Base-by-base conservation (phyloP, 2,113 vertebrate genomes). In the Todiramphus saurophagus region DNA sequence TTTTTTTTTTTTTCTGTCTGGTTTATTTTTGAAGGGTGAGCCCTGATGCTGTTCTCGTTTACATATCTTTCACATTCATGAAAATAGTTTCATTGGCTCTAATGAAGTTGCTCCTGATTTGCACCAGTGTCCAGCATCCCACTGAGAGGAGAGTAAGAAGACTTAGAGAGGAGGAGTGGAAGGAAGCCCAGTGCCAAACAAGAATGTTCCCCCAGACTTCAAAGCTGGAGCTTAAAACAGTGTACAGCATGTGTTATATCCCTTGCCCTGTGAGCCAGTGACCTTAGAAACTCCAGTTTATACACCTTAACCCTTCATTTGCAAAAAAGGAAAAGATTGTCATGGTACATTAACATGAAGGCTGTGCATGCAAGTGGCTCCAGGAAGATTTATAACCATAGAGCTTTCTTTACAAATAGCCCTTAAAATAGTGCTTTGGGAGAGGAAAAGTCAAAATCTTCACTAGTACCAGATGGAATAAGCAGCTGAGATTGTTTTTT, bases 261-360 rank as follows among this genome's bases (percentile, higher is more conserved):
- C 19, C 62, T 31, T 72, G 79, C 39, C 35, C 62, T 87, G 25
- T 76, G 31, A 44, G 53, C 33, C 70, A 35, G 37, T 79, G 91
- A 92, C 91, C 87, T 92, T 43, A 80, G 84, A 60, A 95, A 83
- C 76, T 87, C 43, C 4, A 25, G 30, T 85, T 94, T 92, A 89
- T 74, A 83, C 59, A 95, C 46, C 62, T 96, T 96, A 62, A 91
- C 35, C 59, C 63, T 94, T 94, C 5, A 3, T 87, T 94, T 88
- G 63, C 69, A 87, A 59, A 91, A 90, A 96, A 31, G 84, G 59
- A 91, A 94, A 96, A 93, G 62, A 51, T 77, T 84, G 63, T 86
- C 85, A 89, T 64, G 83, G 79, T 63, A 78, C 76, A 87, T 94
- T 90, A 96, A 90, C 31, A 60, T 48, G 63, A 95, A 90, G 69